A percentile compares a stretch with the other conserved stretches of the same genome.
Evolutionary conservation across 2,113 vertebrate genomes (phyloP).

Genomic region (Motacilla alba): DNA sequence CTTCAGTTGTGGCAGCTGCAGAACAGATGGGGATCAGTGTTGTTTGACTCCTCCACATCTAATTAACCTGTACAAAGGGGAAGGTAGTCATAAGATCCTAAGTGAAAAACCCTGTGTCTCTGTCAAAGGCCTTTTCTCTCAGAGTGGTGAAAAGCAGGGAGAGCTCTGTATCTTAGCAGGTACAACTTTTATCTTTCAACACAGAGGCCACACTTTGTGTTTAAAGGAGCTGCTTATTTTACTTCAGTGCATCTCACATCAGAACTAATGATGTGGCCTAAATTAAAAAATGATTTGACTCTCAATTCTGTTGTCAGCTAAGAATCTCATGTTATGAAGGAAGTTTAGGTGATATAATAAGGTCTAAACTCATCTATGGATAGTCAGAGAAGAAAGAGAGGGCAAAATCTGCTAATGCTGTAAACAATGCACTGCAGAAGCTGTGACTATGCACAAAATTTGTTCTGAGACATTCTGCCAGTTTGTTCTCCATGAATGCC

Average conservation of each 20-base stretch:
- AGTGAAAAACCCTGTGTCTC: constrained; percentile 1
- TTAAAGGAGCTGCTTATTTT: constrained; percentile 13
- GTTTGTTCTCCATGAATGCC: background rate
- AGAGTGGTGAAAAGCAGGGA: background rate
- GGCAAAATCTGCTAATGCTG: background rate
- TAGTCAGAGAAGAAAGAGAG: background rate
- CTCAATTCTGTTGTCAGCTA: background rate
- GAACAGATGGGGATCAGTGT: constrained; percentile 6
- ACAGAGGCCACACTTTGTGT: constrained; percentile 1
- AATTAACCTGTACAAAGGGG: constrained; percentile 15
- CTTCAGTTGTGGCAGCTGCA: background rate
- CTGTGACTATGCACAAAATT: background rate
- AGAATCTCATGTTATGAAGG: background rate
- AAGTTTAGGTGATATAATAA: background rate
- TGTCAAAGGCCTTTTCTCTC: background rate
- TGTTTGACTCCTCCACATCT: background rate
- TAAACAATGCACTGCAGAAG: background rate
- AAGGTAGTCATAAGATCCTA: background rate
- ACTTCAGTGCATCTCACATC: background rate
- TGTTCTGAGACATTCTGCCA: background rate
- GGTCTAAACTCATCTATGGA: background rate
- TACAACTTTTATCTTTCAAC: constrained; percentile 38
- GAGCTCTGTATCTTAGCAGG: background rate
- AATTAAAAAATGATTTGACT: background rate
- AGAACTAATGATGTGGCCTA: background rate